These are phyloP conservation scores for Drosophila takahashii DNA, from an alignment of 1,140 invertebrate species.

Conservation along the genomic window DNA sequence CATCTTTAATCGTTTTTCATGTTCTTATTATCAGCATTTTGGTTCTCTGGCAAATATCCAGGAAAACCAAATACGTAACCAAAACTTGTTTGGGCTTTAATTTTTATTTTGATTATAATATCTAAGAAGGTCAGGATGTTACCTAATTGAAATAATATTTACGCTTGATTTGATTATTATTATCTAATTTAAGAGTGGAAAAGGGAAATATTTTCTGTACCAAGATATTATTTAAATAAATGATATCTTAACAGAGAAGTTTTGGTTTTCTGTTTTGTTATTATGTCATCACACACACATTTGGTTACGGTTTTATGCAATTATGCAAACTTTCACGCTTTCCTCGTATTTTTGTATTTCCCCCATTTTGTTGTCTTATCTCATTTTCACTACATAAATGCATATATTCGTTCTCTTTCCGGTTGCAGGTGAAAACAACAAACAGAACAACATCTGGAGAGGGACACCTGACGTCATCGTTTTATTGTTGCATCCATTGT, in stretches of 20 bases:
- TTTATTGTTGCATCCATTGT: constrained; percentile 61
- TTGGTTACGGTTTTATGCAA: constrained; percentile 6
- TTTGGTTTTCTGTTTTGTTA: constrained; percentile 15
- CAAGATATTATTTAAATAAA: background rate
- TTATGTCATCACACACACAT: constrained; percentile 2
- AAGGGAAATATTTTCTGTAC: background rate
- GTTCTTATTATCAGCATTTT: constrained; percentile 35
- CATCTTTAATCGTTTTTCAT: constrained; percentile 23
- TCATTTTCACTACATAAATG: constrained; percentile 53
- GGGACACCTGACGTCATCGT: constrained; percentile 40
- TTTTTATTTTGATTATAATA: constrained; percentile 36
- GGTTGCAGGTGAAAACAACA: constrained; percentile 57
- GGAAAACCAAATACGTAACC: constrained; percentile 20
- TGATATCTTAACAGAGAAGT: background rate
- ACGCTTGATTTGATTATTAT: constrained; percentile 7
- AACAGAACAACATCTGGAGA: constrained; percentile 10
- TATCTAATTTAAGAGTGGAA: constrained; percentile 18
- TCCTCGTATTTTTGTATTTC: constrained; percentile 6
- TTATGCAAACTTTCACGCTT: background rate
- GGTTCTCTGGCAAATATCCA: constrained; percentile 48
- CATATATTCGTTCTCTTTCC: constrained; percentile 56
- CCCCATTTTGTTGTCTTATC: constrained; percentile 18
- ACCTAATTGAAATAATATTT: constrained; percentile 17
- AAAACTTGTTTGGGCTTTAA: constrained; percentile 42
- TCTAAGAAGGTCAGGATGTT: constrained; percentile 31